A percentile compares a stretch with the other conserved stretches of the same genome.
These are phyloP conservation scores for Coturnix japonica DNA, from an alignment of 2,113 vertebrate species.

Conservation along the genomic window DNA sequence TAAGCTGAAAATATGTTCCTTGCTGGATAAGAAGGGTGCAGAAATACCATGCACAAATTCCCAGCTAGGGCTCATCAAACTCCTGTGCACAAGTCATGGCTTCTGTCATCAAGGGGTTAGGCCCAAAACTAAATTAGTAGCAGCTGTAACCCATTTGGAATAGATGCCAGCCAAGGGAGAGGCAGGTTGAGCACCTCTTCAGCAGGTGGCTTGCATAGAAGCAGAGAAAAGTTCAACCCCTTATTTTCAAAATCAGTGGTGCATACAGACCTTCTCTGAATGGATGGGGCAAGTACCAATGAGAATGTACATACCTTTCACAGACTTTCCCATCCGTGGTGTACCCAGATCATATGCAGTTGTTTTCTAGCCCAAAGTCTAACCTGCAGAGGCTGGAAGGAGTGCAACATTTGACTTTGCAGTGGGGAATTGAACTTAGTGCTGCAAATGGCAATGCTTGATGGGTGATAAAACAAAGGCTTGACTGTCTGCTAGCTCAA, in stretches of 20 bases:
- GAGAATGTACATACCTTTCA: too few species aligned
- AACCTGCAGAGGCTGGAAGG: background rate
- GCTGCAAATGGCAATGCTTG: fast-evolving
- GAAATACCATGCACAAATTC: background rate
- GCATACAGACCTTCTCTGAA: background rate
- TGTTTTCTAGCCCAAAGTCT: background rate
- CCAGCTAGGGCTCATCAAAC: background rate
- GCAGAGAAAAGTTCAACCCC: background rate
- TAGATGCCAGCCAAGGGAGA: background rate
- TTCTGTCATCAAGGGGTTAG: background rate
- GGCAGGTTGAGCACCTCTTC: background rate
- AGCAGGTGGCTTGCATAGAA: background rate
- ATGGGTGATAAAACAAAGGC: background rate
- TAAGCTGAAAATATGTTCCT: background rate
- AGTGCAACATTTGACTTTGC: background rate
- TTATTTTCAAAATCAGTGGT: background rate
- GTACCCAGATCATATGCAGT: background rate
- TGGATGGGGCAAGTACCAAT: background rate
- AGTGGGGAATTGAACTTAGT: background rate
- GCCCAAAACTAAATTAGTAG: conserved; percentile 19
- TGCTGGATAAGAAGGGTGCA: background rate
- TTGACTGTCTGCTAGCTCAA: background rate
- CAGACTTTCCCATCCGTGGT: fast-evolving
- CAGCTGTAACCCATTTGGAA: background rate
- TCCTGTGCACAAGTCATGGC: background rate